A percentile compares a stretch with the other conserved stretches of the same genome.
Conservation (phyloP, 2,888 invertebrate genomes). For the Lochmaea capreae region DNA sequence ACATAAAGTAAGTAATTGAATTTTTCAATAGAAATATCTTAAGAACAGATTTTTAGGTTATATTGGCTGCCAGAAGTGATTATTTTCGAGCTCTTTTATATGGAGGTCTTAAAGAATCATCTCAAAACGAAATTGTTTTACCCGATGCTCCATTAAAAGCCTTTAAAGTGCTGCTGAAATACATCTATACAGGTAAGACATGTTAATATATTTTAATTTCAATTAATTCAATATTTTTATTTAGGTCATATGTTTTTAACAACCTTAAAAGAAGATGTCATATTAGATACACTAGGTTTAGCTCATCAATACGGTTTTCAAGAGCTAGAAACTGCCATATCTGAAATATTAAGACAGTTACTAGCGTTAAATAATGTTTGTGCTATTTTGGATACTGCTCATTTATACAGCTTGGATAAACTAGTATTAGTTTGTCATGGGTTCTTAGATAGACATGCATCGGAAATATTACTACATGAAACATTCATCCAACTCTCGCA, state of each 20-base stretch:
- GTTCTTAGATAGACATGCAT: constrained; percentile 91
- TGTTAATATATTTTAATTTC: no score
- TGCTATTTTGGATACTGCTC: constrained; percentile 93
- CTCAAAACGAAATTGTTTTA: constrained; percentile 84
- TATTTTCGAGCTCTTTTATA: constrained; percentile 91
- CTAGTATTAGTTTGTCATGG: constrained; percentile 84
- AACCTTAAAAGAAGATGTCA: constrained; percentile 75
- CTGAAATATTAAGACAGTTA: constrained; percentile 91
- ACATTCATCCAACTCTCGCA: constrained; percentile 86
- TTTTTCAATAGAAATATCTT: constrained; percentile 14
- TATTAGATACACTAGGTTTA: constrained; percentile 82
- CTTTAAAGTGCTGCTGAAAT: constrained; percentile 90
- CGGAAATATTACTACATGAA: constrained; percentile 85
- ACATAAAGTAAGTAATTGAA: constrained; percentile 69
- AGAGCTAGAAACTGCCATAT: constrained; percentile 91
- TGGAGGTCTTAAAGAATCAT: constrained; percentile 82
- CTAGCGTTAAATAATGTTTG: constrained; percentile 92
- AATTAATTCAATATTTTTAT: constrained; percentile 23
- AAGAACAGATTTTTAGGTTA: constrained; percentile 69
- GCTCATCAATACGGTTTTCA: constrained; percentile 97
- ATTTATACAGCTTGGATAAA: constrained; percentile 76
- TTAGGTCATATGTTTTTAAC: constrained; percentile 76
- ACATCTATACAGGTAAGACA: constrained; percentile 90
- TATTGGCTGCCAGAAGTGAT: constrained; percentile 94
- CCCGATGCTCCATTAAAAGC: constrained; percentile 85